Evolutionary conservation across 2,113 vertebrate species (phyloP).

Genomic region (Gasterosteus nipponicus): DNA sequence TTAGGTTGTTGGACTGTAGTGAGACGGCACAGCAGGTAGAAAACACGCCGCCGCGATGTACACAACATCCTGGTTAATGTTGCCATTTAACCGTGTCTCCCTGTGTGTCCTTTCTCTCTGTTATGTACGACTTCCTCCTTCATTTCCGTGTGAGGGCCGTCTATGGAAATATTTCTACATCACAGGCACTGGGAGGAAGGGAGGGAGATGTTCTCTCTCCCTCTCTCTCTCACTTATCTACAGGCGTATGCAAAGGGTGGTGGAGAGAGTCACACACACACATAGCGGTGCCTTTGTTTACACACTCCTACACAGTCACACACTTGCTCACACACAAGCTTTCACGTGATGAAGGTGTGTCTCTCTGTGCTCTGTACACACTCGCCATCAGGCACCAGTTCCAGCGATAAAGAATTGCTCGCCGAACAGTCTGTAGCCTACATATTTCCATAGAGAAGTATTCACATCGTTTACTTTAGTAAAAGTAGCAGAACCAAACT

Average conservation of each 20-base stretch:
- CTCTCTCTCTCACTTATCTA: conserved; percentile 74
- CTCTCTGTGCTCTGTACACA: conserved; percentile 50
- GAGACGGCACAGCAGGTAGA: too few relatives aligned
- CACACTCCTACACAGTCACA: conserved; percentile 40
- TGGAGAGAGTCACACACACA: conserved; percentile 53
- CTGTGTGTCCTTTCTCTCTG: conserved; percentile 2
- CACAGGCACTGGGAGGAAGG: conserved; percentile 55
- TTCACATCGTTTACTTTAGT: not conserved
- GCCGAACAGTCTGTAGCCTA: not conserved
- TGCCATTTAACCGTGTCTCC: conserved; percentile 1
- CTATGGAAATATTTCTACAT: conserved; percentile 84
- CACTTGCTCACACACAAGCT: conserved; percentile 35
- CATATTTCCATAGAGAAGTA: conserved; percentile 9
- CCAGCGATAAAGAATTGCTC: conserved; percentile 37
- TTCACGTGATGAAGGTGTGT: conserved; percentile 71
- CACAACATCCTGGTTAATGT: not conserved
- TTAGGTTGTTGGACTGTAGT: too few relatives aligned
- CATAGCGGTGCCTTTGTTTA: conserved; percentile 27
- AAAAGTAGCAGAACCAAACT: not conserved
- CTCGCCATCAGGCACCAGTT: conserved; percentile 43
- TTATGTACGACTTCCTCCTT: conserved; percentile 67
- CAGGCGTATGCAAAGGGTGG: conserved; percentile 80
- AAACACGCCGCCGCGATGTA: not conserved
- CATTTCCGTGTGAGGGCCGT: conserved; percentile 62
- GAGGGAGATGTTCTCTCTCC: conserved; percentile 49